Evolutionary conservation across 2,113 vertebrate genomes (phyloP).

Genomic region (Pelecanus crispus): DNA sequence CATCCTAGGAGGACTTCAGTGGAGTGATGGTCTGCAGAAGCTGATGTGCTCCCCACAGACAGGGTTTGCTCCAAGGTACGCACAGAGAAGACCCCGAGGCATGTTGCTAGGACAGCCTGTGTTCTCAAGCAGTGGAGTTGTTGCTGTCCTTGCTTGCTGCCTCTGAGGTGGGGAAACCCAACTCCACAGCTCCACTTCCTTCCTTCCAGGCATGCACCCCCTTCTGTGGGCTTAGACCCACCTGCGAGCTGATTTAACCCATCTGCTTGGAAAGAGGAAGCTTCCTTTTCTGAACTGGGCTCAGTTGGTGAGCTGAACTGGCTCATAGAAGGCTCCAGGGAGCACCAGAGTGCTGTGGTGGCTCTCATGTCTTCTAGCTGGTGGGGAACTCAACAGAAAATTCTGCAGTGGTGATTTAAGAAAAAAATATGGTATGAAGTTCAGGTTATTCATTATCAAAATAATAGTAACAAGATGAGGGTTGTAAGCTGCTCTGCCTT

Average conservation of each 20-base stretch:
- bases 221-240: background rate
- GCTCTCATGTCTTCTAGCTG: background rate
- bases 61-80: background rate
- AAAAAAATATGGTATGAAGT: background rate
- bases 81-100: background rate
- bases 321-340: background rate
- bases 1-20: background rate
- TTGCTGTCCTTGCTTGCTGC: background rate
- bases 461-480: background rate
- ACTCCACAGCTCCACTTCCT: background rate
- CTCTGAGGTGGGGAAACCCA: background rate
- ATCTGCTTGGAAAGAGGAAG: background rate
- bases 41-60: background rate
- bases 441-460: background rate
- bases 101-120: background rate
- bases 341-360: background rate
- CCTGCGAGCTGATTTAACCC: background rate
- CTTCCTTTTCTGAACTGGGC: background rate
- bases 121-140: background rate
- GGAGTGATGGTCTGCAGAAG: background rate
- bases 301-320: background rate
- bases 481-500: background rate
- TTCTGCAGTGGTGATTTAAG: background rate
- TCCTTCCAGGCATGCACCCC: background rate
- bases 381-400: background rate